These are phyloP conservation scores for Drosophila bocqueti DNA, from an alignment of 1,140 invertebrate genomes.

Conservation along the genomic window DNA sequence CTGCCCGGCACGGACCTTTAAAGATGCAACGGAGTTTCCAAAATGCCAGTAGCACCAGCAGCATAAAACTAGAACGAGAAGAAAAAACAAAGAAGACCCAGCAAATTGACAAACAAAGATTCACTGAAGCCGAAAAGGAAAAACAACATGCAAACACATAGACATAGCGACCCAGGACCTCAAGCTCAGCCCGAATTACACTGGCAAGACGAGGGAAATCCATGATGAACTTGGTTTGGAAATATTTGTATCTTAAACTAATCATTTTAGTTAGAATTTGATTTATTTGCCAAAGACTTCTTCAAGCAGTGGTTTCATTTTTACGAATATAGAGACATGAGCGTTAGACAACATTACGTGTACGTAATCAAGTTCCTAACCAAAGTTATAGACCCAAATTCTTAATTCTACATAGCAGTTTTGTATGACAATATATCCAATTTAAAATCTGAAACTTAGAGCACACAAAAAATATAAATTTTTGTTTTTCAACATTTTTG, in stretches of 20 bases:
- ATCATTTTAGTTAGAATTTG: neutral
- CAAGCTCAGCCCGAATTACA: conserved; percentile 22
- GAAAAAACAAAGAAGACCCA: conserved; percentile 42
- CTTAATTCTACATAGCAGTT: neutral
- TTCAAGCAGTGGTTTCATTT: too few species aligned
- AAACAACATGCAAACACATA: conserved; percentile 48
- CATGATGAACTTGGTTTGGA: rapidly evolving
- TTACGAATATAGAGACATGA: too few species aligned
- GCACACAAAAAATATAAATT: too few species aligned
- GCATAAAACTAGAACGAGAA: conserved; percentile 14
- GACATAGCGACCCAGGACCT: conserved; percentile 18
- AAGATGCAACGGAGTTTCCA: conserved; percentile 51
- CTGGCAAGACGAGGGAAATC: neutral
- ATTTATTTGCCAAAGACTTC: neutral
- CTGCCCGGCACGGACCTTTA: conserved; percentile 59
- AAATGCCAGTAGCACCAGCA: conserved; percentile 40
- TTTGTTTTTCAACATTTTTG: neutral
- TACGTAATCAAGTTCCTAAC: neutral
- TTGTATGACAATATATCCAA: neutral
- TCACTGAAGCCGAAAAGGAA: conserved; percentile 58
- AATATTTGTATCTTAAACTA: neutral
- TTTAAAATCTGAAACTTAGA: neutral
- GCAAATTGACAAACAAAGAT: conserved; percentile 61
- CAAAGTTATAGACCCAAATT: neutral
- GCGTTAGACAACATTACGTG: neutral